Evolutionary conservation across 2,797 vertebrate species (phyloP), one percentile per base, ranked within the genome.

Genomic region (Gambelia wislizenii): DNA sequence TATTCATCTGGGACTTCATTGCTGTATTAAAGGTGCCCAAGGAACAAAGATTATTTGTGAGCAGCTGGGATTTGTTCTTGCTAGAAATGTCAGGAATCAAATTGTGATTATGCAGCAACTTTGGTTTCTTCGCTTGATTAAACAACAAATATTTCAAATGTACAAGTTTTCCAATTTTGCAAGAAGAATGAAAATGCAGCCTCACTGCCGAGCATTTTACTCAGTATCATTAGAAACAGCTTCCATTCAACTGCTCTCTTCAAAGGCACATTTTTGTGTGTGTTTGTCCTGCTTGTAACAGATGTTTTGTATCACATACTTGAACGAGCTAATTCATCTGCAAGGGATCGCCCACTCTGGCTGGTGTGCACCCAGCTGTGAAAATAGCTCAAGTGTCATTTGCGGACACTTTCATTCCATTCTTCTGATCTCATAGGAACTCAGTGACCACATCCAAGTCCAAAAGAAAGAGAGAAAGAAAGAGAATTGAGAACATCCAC

Each of bases 261-360:
- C 96, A 97, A 97, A 95, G 74, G 59, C 56, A 90, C 91, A 94
- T 87, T 85, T 93, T 96, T 94, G 47, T 52, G 47, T 52, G 52
- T 92, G 92, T 96, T 96, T 95, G 90, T 95, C 94, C 94, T 93
- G 86, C 80, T 92, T 91, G 92, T 93, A 95, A 92, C 97, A 97
- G 96, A 96, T 97, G 97, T 96, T 97, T 97, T 94, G 61, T 84
- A 97, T 97, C 96, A 96, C 92, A 94, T 90, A 94, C 93, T 95
- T 96, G 94, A 96, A 94, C 89, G 86, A 92, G 92, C 93, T 94
- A 92, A 95, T 96, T 96, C 95, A 93, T 96, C 95, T 95, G 93
- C 91, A 91, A 92, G 95, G 94, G 92, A 92, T 96, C 27, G 90
- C 95, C 95, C 92, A 89, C 95, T 96, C 95, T 93, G 94, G 95